A percentile compares a stretch with the other conserved stretches of the same genome.
Evolutionary conservation across 2,113 vertebrate genomes (phyloP).

Genomic region (Osmerus mordax): DNA sequence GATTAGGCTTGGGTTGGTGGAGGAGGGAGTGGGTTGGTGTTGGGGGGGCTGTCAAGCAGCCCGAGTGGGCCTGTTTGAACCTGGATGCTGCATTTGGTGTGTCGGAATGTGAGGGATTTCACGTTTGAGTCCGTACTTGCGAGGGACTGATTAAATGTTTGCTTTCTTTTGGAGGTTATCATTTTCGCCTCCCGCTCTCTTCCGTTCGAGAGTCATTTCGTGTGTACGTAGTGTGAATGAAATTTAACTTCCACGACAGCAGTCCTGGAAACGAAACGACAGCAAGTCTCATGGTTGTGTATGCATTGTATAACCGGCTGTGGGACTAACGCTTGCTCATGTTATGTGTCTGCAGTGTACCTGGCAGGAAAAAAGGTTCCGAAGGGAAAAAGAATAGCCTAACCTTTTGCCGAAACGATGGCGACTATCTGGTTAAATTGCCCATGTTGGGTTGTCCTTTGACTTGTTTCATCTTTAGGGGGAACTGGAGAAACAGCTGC

Average conservation of each 20-base stretch:
- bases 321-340: too few relatives aligned
- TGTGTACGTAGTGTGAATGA: too few relatives aligned
- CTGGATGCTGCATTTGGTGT: slow-evolving; percentile 28
- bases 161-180: too few relatives aligned
- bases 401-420: background rate
- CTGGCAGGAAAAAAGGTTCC: background rate
- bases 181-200: too few relatives aligned
- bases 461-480: slow-evolving; percentile 70
- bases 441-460: too few relatives aligned
- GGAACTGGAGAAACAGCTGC: slow-evolving; percentile 97
- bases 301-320: too few relatives aligned
- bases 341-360: background rate
- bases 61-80: slow-evolving; percentile 42
- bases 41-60: background rate
- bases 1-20: slow-evolving; percentile 12
- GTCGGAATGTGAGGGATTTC: slow-evolving; percentile 33
- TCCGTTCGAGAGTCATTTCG: too few relatives aligned
- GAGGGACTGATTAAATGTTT: background rate
- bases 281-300: too few relatives aligned
- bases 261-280: too few relatives aligned
- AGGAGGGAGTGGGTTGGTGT: too few relatives aligned
- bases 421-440: background rate
- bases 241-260: too few relatives aligned
- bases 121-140: background rate
- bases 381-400: too few relatives aligned